Percentiles rank a stretch among this genome's conserved stretches.
phyloP scores from a whole-genome alignment of 2,888 invertebrate species.

The Papilio demoleus region DNA sequence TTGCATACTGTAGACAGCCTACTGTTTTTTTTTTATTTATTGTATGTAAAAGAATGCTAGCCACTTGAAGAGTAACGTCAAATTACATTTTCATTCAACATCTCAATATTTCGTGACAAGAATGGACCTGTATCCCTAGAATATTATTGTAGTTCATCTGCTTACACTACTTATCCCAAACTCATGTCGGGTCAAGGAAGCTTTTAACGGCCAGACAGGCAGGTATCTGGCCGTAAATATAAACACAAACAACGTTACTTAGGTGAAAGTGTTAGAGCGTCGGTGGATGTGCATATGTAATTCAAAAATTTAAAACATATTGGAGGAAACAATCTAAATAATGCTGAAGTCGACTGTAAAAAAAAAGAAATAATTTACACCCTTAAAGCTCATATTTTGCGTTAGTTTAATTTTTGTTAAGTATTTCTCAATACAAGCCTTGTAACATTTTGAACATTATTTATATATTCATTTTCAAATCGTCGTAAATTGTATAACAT shows the following conservation, averaged over 20 bases:
- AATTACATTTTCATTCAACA: not conserved
- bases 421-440: not conserved
- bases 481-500: slow-evolving; percentile 32
- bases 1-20: slow-evolving; percentile 23
- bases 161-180: no score
- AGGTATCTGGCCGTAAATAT: no score
- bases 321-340: no score
- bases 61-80: not conserved
- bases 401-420: not conserved
- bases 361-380: no score
- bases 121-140: not conserved
- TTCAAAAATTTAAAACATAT: no score
- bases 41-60: not conserved
- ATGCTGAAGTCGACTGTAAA: no score
- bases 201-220: no score
- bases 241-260: no score
- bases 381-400: not conserved
- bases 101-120: not conserved
- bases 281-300: no score
- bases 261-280: no score
- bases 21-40: slow-evolving; percentile 23
- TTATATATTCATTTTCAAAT: not conserved
- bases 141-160: not conserved
- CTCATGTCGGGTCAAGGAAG: no score
- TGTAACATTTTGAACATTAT: not conserved